Base-by-base conservation (phyloP, 2,888 invertebrate genomes). In the Apocheima hispidaria region DNA sequence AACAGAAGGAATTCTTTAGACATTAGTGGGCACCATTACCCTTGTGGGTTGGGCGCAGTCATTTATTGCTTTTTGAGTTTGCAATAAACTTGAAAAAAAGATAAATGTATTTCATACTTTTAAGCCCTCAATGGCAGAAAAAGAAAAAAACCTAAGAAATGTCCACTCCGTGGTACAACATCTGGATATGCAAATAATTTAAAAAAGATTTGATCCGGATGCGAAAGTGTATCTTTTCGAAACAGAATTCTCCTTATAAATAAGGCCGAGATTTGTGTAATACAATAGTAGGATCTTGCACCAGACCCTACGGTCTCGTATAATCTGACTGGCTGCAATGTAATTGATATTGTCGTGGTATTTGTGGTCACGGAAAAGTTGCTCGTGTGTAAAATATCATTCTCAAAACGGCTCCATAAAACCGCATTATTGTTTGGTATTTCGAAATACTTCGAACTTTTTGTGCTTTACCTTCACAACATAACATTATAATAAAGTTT, bases 341-440 rank as follows among this genome's bases (percentile, higher is more conserved):
- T 58, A 62, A 58, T 59, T 61, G 61, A 62, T 65, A 65, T 48
- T 41, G 35, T 46, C 35, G 61, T 44, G 55, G 41, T 18, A 55
- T 60, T 55, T 56, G 56, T 56, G 55, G 60, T 52, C 51, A 51
- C 30, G 44, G 55, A 60, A 60, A 50, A 60, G 50, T 55, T 23
- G 28, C 36, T 51, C 55, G 43, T 44, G 55, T 55, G 36, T 55
- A 51, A 51, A 53, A 55, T 60, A 54, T 66, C 66, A 60, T 66
- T 66, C 68, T 66, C 65, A 21, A 54, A 69, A 71, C 66, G 59
- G 63, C 66, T 70, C 71, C 65, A 77, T 77, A 77, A 78, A 77
- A 66, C 54, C 57, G 63, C 66, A 74, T 74, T 70, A 78, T 70
- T 70, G 66, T 72, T 70, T 65, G 66, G 67, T 63, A 69, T 72